phyloP scores from a whole-genome alignment of 2,113 vertebrate species.

The Sardina pilchardus region DNA sequence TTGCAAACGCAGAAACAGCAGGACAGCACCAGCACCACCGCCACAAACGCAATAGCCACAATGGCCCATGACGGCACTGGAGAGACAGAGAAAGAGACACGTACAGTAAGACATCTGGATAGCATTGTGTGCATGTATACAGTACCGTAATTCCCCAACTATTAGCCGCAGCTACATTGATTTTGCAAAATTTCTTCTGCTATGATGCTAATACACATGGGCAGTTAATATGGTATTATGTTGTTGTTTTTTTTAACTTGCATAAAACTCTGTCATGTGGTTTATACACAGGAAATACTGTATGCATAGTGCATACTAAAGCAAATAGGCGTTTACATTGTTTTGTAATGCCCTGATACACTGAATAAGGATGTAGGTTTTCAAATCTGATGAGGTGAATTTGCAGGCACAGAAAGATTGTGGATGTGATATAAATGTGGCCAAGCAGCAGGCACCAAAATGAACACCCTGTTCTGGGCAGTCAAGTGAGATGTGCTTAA shows the following conservation, averaged over 20 bases:
- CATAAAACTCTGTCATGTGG: no score
- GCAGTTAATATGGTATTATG: no score
- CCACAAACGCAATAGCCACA: conserved; percentile 96
- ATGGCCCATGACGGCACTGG: conserved; percentile 98
- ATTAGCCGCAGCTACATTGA: no score
- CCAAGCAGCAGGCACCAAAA: conserved; percentile 27
- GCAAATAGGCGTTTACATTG: neutral
- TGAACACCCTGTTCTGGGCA: conserved; percentile 50
- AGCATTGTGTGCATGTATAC: neutral
- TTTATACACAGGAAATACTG: no score
- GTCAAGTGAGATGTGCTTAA: conserved; percentile 64
- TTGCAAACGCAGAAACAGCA: conserved; percentile 99
- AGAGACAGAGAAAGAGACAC: neutral
- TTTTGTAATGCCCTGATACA: neutral
- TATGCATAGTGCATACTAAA: neutral
- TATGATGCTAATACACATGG: no score
- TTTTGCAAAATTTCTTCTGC: no score
- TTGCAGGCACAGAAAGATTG: no score
- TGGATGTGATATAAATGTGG: no score
- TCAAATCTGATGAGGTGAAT: no score
- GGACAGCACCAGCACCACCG: conserved; percentile 91
- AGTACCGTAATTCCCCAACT: no score
- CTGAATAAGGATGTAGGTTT: no score
- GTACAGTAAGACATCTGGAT: neutral
- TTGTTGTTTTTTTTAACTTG: no score